Conservation (phyloP, 2,888 invertebrate genomes). For the Candidula unifasciata region DNA sequence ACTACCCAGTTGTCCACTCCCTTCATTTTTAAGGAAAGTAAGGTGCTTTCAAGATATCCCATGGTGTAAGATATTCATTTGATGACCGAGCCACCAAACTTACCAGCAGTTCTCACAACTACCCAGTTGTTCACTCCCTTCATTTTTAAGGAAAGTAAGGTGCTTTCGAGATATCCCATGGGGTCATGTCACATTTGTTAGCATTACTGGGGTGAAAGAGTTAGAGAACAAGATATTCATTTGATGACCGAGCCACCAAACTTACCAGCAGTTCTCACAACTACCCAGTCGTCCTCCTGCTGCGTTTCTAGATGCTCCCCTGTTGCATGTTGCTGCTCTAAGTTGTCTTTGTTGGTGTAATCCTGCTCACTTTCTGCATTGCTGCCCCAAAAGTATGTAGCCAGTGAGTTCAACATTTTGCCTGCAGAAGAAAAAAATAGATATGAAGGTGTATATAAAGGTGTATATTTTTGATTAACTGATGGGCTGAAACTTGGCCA, state of each 20-base stretch:
- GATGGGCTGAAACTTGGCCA: slow-evolving; percentile 15
- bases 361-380: slow-evolving; percentile 13
- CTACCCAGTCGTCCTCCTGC: slow-evolving; percentile 47
- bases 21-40: slow-evolving; percentile 44
- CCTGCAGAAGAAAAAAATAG: background rate
- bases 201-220: too few relatives aligned
- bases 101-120: slow-evolving; percentile 37
- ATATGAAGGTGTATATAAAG: too few relatives aligned
- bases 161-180: too few relatives aligned
- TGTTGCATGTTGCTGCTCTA: background rate
- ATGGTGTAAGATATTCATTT: too few relatives aligned
- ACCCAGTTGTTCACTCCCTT: slow-evolving; percentile 46
- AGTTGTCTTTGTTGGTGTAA: background rate
- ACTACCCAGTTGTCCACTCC: slow-evolving; percentile 47
- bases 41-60: too few relatives aligned
- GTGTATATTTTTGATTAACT: slow-evolving; percentile 34
- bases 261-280: slow-evolving; percentile 40
- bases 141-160: too few relatives aligned
- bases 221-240: too few relatives aligned
- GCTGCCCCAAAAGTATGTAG: slow-evolving; percentile 42
- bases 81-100: too few relatives aligned
- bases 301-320: slow-evolving; percentile 46
- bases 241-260: too few relatives aligned
- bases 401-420: slow-evolving; percentile 43
- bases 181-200: too few relatives aligned